Conservation (phyloP, 2,113 vertebrate genomes). For the Thermophis baileyi region DNA sequence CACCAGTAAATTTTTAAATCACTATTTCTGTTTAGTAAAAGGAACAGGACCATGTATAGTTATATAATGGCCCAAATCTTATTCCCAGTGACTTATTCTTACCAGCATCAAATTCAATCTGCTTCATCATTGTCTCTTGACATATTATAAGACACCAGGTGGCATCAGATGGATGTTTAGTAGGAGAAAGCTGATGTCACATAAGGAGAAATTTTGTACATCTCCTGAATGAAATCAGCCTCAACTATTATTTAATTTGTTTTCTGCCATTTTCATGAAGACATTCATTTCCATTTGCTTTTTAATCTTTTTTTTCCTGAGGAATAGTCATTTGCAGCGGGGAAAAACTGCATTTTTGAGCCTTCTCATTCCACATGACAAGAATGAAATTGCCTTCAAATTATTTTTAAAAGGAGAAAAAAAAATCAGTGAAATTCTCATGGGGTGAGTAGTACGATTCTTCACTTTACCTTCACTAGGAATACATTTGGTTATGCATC, state of each 20-base stretch:
- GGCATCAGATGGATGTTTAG: neutral
- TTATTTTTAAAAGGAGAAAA: neutral
- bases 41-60: slow-evolving; percentile 24
- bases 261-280: neutral
- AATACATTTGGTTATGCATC: neutral
- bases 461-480: neutral
- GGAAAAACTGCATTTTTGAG: neutral
- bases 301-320: neutral
- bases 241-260: neutral
- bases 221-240: neutral
- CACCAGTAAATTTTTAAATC: slow-evolving; percentile 30
- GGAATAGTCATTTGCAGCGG: neutral
- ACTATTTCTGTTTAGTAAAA: neutral
- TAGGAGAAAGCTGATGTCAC: fast-evolving
- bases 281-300: neutral
- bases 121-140: neutral
- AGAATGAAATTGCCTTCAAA: neutral
- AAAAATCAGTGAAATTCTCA: neutral
- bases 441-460: neutral
- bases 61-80: slow-evolving; percentile 1
- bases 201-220: neutral
- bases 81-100: neutral
- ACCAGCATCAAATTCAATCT: neutral
- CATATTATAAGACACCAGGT: neutral
- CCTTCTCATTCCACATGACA: neutral